Evolutionary conservation across 2,888 invertebrate genomes (phyloP).

Genomic region (Chromoteleia sp.): DNA sequence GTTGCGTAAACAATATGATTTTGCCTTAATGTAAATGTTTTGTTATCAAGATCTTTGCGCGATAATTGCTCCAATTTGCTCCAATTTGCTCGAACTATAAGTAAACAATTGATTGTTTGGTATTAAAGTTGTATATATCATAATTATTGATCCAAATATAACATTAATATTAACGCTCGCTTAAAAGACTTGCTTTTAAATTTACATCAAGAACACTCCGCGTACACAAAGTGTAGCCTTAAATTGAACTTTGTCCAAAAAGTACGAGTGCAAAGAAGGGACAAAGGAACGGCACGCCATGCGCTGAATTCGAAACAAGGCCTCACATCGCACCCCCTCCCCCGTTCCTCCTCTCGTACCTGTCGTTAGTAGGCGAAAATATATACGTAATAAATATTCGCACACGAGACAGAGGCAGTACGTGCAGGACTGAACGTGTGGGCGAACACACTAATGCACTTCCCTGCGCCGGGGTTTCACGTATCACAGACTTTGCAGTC

Average conservation of each 20-base stretch:
- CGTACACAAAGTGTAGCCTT: not conserved
- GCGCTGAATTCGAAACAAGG: conserved; percentile 45
- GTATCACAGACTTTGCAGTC: conserved; percentile 45
- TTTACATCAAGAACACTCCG: too few relatives aligned
- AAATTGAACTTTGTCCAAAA: conserved; percentile 14
- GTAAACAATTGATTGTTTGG: too few relatives aligned
- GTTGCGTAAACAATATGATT: too few relatives aligned
- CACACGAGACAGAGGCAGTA: conserved; percentile 39
- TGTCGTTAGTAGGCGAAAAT: conserved; percentile 68
- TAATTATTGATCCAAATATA: too few relatives aligned
- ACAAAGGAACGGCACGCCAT: conserved; percentile 8
- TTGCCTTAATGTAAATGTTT: too few relatives aligned
- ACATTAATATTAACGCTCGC: too few relatives aligned
- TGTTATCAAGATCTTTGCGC: too few relatives aligned
- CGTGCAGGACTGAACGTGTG: conserved; percentile 49
- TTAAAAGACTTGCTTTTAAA: too few relatives aligned
- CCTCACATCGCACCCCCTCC: conserved; percentile 2
- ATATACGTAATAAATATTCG: conserved; percentile 68
- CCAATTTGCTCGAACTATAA: too few relatives aligned
- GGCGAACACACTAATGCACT: conserved; percentile 62
- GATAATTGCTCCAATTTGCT: too few relatives aligned
- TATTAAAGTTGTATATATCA: too few relatives aligned
- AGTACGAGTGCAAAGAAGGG: conserved; percentile 7
- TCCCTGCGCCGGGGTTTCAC: conserved; percentile 44
- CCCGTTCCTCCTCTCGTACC: conserved; percentile 26